Base-by-base conservation (phyloP, 2,113 vertebrate genomes). In the Abramis brama region DNA sequence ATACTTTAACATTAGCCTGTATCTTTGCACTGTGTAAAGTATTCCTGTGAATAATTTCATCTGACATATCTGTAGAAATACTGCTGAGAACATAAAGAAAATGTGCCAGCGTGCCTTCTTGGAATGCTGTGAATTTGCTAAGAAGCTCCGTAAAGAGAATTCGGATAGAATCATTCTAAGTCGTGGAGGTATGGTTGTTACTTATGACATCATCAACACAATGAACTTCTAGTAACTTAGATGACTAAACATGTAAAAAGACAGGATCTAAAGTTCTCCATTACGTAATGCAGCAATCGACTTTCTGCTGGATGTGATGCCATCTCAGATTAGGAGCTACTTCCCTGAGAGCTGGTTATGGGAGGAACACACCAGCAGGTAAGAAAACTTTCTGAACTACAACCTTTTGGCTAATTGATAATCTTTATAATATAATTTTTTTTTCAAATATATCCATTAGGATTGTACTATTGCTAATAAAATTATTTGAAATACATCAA, bases 321-420 rank as follows among this genome's bases (percentile, higher is more conserved):
- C 94, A 0, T 90, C 94, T 64, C 90, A 95, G 85, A 92, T 98
- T 82, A 95, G 98, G 27, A 99, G 97, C 90, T 97, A 94, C 91
- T 99, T 99, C 85, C 98, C 98, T 36, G 98, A 99, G 89, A 99
- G 97, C 84, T 99, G 97, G 97, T 86, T 99, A 23, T 99, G 97
- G 97, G 97, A 99, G 92, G 96, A 97, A 87, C 95, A 97, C 50
- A 90, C 82, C 59, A 81, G 84, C 81, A 92, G 88, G 94, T 95
- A 87, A 90, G 62, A 77, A 21, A 50, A 21, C 50, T 23, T 21
- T 77, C 75, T 55, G 75, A 75, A 50, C 39, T 43, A 85, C 21
- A 76, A 64, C 33, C 4, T 64, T 60, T 36, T 43, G 13, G n/a
- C 9, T 36, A 59, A 13, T 15, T 39, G 17, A 59, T 59, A 1